A percentile compares a stretch with the other conserved stretches of the same genome.
Conservation (phyloP, 64 coral and sea anemone species). For the Actinia tenebrosa region DNA sequence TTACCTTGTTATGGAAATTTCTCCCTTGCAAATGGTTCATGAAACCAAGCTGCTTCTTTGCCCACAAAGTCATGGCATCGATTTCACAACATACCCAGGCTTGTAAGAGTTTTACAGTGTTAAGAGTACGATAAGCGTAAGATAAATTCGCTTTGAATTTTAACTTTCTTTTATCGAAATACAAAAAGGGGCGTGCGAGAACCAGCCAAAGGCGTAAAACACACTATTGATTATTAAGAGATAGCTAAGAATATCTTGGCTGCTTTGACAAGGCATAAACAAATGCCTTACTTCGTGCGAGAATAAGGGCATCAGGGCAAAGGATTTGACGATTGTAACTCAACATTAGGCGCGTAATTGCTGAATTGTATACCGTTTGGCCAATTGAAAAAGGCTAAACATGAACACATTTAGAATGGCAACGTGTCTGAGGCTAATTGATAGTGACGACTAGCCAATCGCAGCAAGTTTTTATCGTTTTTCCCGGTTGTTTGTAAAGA, state of each 20-base stretch:
- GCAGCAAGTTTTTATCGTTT: conserved; percentile 78
- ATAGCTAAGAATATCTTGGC: conserved; percentile 30
- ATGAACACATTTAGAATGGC: conserved; percentile 88
- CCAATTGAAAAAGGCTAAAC: conserved; percentile 94
- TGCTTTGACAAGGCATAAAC: conserved; percentile 43
- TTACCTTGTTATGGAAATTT: conserved; percentile 24
- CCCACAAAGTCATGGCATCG: conserved; percentile 24
- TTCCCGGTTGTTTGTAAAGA: conserved; percentile 84
- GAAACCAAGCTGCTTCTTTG: conserved; percentile 9
- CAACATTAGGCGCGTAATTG: conserved; percentile 88
- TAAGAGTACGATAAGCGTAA: conserved; percentile 23
- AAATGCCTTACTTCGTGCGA: conserved; percentile 72
- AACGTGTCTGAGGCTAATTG: conserved; percentile 96
- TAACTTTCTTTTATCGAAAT: conserved; percentile 4
- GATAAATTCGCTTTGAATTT: conserved; percentile 51
- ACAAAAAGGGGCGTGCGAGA: conserved; percentile 26
- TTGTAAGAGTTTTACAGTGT: not conserved
- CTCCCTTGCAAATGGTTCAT: not conserved
- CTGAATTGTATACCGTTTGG: conserved; percentile 67
- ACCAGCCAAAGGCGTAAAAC: conserved; percentile 33
- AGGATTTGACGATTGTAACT: conserved; percentile 75
- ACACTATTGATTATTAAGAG: conserved; percentile 10
- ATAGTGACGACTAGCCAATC: conserved; percentile 85
- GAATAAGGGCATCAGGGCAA: conserved; percentile 56
- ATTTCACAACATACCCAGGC: not conserved